Base-by-base conservation (phyloP, 2,888 invertebrate genomes). In the Nymphalis polychloros region DNA sequence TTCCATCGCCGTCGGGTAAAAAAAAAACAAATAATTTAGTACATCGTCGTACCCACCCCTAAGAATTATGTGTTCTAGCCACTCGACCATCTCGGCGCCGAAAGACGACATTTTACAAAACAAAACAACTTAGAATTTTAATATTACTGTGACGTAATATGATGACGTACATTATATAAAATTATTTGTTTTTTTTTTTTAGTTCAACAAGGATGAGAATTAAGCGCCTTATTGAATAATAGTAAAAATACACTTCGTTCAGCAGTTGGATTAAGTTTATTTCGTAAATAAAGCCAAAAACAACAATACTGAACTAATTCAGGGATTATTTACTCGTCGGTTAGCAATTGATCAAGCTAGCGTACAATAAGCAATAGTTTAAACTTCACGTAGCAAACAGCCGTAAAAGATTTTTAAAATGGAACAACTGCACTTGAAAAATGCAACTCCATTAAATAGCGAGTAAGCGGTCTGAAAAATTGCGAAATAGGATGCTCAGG, bases 381-480 rank as follows among this genome's bases (percentile, higher is more conserved):
- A 68, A 68, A 63, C 57, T 67, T 13, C 23, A 23, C 52, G 52
- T 50, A 46, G 50, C 50, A 46, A 50, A 8, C 59, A 59, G 59
- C 63, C 67, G 68, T 68, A 62, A 63, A 68, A 63, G 59, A 53
- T 46, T 66, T 71, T 68, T 65, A 70, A 67, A 67, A 67, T 35
- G 48, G 62, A 48, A 62, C 59, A 59, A 68, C 60, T 63, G 70
- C 59, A 63, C 68, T 68, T 68, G 65, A 71, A 71, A 67, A 71
- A 68, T 71, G 70, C 59, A 71, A 64, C 68, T 68, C 52, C 63
- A 72, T 70, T 69, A 71, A 65, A 72, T 64, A 74, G 72, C 77
- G 73, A 75, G 71, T 63, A 65, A 65, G 68, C 68, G 50, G 67
- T 19, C 74, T 72, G 80, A 83, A 81, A 84, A 83, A 85, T 80